phyloP scores from a whole-genome alignment of 2,888 invertebrate species.

The Dryadula phaetusa region DNA sequence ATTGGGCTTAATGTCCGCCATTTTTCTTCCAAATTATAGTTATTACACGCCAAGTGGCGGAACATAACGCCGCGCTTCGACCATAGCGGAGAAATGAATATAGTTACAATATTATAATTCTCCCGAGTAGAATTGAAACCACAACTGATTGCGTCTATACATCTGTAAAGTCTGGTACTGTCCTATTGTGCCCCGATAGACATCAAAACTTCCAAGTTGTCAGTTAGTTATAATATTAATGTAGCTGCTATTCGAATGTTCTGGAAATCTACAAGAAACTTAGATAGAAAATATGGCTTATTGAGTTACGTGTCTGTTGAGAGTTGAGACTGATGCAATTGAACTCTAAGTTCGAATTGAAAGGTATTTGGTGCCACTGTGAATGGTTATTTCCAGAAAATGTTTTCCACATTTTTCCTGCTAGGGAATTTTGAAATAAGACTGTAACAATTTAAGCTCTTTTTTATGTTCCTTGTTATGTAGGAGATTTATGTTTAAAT shows the following conservation, averaged over 20 bases:
- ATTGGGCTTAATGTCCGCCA: too few species aligned
- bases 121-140: too few species aligned
- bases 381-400: conserved; percentile 16
- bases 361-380: neutral
- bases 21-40: too few species aligned
- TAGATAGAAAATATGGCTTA: conserved; percentile 11
- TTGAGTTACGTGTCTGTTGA: conserved; percentile 5
- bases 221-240: conserved; percentile 1
- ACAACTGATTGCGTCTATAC: too few species aligned
- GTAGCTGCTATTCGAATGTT: neutral
- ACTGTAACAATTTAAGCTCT: neutral
- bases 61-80: too few species aligned
- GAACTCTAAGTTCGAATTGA: conserved; percentile 17
- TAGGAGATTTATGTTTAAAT: too few species aligned
- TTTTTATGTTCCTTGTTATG: neutral
- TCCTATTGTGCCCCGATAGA: too few species aligned
- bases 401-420: neutral
- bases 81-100: too few species aligned
- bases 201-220: neutral
- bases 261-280: conserved; percentile 1
- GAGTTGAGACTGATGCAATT: conserved; percentile 1
- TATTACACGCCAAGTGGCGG: too few species aligned
- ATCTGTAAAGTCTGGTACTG: too few species aligned
- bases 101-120: too few species aligned
- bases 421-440: conserved; percentile 2